These are phyloP conservation scores for Microvelia longipes DNA, from an alignment of 1,140 invertebrate species.

Conservation along the genomic window DNA sequence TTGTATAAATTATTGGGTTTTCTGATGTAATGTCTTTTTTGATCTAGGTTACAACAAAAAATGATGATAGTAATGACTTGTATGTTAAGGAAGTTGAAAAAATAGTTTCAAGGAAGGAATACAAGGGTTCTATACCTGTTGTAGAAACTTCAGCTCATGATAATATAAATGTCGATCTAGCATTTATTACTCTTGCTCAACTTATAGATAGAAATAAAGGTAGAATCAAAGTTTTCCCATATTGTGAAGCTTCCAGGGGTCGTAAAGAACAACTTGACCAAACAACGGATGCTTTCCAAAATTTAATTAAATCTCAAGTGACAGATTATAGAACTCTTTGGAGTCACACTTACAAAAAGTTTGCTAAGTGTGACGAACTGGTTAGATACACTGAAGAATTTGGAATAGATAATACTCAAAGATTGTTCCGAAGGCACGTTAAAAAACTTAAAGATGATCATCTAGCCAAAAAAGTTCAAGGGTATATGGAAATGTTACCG, in stretches of 20 bases:
- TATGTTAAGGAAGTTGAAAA: conserved; percentile 80
- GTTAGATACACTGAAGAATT: conserved; percentile 81
- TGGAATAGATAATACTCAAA: conserved; percentile 66
- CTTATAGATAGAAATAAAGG: conserved; percentile 66
- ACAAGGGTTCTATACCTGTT: conserved; percentile 70
- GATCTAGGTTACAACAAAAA: conserved; percentile 63
- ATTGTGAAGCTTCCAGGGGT: conserved; percentile 66
- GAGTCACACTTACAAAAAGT: conserved; percentile 70
- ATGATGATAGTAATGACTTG: conserved; percentile 79
- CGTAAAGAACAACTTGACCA: conserved; percentile 77
- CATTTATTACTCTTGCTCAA: conserved; percentile 83
- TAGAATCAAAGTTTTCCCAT: conserved; percentile 58
- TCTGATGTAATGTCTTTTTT: neutral
- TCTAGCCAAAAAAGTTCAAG: conserved; percentile 58
- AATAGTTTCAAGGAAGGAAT: conserved; percentile 77
- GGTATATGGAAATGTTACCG: conserved; percentile 65
- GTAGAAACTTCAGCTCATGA: conserved; percentile 92
- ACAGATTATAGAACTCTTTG: conserved; percentile 72
- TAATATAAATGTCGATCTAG: conserved; percentile 90
- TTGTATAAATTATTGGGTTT: too few species aligned
- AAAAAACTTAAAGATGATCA: conserved; percentile 76
- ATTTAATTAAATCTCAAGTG: conserved; percentile 64
- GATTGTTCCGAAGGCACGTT: conserved; percentile 63
- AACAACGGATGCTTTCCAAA: conserved; percentile 72
- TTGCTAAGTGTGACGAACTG: conserved; percentile 75